A percentile compares a stretch with the other conserved stretches of the same genome.
These are phyloP conservation scores for Crotalus tigris DNA, from an alignment of 2,113 vertebrate species.

Conservation along the genomic window DNA sequence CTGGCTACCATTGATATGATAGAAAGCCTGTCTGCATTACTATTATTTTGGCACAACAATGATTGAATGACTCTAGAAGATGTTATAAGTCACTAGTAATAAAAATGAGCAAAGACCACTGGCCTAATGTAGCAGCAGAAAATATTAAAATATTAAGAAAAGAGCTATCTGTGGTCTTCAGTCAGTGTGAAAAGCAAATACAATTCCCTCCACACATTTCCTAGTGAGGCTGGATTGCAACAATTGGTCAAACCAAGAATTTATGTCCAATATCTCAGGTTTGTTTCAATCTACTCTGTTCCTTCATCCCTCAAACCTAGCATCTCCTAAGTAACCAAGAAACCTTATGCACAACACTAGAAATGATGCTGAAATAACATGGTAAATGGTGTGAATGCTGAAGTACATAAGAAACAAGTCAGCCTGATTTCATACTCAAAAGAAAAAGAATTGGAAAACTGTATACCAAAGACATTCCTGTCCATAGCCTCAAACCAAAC, in stretches of 20 bases:
- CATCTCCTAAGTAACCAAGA: not conserved
- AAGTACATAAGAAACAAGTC: not conserved
- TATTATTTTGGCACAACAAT: not conserved
- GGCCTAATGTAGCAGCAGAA: not conserved
- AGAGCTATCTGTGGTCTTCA: not conserved
- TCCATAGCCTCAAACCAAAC: not conserved
- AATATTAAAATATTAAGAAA: not conserved
- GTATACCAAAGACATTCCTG: not conserved
- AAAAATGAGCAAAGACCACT: not conserved
- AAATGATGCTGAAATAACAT: not conserved
- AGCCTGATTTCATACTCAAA: not conserved
- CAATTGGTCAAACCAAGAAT: not conserved
- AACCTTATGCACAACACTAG: not conserved
- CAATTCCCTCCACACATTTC: not conserved
- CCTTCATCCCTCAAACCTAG: not conserved
- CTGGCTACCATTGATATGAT: not conserved
- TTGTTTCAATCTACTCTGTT: not conserved
- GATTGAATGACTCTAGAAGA: not conserved
- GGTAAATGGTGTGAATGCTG: not conserved
- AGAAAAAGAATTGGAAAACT: not conserved
- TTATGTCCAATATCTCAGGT: not conserved
- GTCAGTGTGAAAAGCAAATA: no score
- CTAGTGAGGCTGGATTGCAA: not conserved
- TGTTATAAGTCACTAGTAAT: not conserved
- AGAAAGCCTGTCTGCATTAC: not conserved